Conservation (phyloP, 2,888 invertebrate species). For the Hydropsyche betteni region DNA sequence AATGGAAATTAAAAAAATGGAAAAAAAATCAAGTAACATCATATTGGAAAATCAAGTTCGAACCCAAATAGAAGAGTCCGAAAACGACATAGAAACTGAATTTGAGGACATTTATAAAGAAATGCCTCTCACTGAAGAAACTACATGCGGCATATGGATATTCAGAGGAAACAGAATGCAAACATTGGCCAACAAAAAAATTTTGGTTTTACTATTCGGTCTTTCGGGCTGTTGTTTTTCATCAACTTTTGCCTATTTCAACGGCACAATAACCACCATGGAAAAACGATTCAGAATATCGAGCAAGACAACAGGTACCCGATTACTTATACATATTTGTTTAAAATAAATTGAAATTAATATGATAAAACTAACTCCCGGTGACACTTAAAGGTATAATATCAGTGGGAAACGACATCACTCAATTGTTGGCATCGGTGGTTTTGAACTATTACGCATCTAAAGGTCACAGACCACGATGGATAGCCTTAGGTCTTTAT, state of each 20-base stretch:
- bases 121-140: slow-evolving; percentile 69
- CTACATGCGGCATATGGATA: slow-evolving; percentile 72
- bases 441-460: slow-evolving; percentile 76
- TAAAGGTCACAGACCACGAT: slow-evolving; percentile 75
- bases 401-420: slow-evolving; percentile 78
- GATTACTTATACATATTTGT: background rate
- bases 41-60: too few species aligned
- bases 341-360: background rate
- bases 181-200: slow-evolving; percentile 68
- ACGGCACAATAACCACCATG: slow-evolving; percentile 77
- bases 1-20: too few species aligned
- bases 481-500: slow-evolving; percentile 72
- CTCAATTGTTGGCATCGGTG: slow-evolving; percentile 73
- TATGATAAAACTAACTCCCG: background rate
- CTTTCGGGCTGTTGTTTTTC: slow-evolving; percentile 74
- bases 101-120: slow-evolving; percentile 62
- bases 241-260: slow-evolving; percentile 76
- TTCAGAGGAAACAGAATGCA: slow-evolving; percentile 68
- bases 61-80: background rate
- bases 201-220: slow-evolving; percentile 71
- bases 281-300: slow-evolving; percentile 79
- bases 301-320: slow-evolving; percentile 72
- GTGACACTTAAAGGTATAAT: slow-evolving; percentile 66
- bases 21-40: too few species aligned
- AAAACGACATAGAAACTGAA: slow-evolving; percentile 46